These are phyloP conservation scores for Mamestra brassicae DNA, from an alignment of 2,888 invertebrate genomes.

Conservation along the genomic window DNA sequence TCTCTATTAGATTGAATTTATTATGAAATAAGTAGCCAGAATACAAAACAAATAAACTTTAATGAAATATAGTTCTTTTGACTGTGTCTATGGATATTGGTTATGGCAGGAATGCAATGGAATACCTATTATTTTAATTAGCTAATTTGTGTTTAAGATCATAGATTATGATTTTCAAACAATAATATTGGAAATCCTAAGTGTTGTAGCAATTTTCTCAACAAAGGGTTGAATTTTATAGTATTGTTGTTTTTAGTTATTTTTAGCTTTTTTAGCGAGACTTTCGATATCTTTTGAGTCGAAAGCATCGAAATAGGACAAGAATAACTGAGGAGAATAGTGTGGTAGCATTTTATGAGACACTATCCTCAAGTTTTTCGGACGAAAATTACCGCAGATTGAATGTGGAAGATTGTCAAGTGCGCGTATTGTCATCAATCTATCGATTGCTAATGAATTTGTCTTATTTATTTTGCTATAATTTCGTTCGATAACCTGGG, in stretches of 20 bases:
- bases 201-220: background rate
- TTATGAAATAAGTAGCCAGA: constrained; percentile 13
- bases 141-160: background rate
- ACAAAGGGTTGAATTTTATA: background rate
- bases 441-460: no score
- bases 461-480: no score
- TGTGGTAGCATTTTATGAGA: constrained; percentile 25
- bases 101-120: background rate
- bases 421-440: no score
- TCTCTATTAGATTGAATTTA: constrained; percentile 29
- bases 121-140: background rate
- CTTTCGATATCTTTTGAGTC: constrained; percentile 19
- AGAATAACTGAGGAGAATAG: background rate
- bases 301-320: constrained; percentile 1
- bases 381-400: background rate
- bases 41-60: background rate
- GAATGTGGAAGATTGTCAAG: background rate
- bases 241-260: constrained; percentile 20
- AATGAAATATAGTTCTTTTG: background rate
- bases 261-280: background rate
- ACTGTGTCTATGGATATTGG: background rate
- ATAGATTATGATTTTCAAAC: background rate
- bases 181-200: background rate
- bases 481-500: background rate
- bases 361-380: background rate